Percentiles rank a stretch among this genome's conserved stretches.
Conservation (phyloP, 2,113 vertebrate species). For the Sphaerodactylus townsendi region DNA sequence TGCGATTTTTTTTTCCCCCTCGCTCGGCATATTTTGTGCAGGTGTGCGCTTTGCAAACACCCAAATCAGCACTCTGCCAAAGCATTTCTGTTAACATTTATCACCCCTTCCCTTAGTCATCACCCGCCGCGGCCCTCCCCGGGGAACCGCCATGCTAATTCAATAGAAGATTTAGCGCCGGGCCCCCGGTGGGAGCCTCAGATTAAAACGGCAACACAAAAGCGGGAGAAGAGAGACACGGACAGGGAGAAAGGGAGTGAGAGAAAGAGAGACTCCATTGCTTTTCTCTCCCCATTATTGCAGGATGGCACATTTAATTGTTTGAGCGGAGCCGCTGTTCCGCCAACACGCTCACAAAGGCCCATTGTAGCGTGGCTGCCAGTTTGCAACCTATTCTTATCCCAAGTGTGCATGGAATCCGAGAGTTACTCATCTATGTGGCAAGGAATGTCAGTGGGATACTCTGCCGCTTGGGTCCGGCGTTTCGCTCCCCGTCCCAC, state of each 20-base stretch:
- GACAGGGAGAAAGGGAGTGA: constrained; percentile 15
- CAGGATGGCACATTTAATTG: constrained; percentile 60
- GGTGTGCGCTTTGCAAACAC: constrained; percentile 70
- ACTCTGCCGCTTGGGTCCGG: constrained; percentile 65
- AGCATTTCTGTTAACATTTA: constrained; percentile 77
- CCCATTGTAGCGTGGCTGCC: constrained; percentile 54
- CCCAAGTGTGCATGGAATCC: constrained; percentile 59
- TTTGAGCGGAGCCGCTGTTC: constrained; percentile 49
- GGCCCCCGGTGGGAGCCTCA: constrained; percentile 40
- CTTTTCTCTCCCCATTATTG: constrained; percentile 46
- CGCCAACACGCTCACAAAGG: constrained; percentile 47
- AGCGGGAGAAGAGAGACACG: neutral
- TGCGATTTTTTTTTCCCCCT: constrained; percentile 62
- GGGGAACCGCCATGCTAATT: constrained; percentile 67
- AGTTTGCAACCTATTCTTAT: constrained; percentile 60
- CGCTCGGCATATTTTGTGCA: constrained; percentile 70
- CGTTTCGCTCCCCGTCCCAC: neutral
- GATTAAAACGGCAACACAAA: constrained; percentile 34
- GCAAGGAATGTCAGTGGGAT: constrained; percentile 60
- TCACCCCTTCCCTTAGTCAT: constrained; percentile 75
- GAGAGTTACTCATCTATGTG: constrained; percentile 61
- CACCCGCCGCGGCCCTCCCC: constrained; percentile 50
- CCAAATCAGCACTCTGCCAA: constrained; percentile 76
- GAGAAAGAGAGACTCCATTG: constrained; percentile 45
- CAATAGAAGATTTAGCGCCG: constrained; percentile 66